These are phyloP conservation scores for Thripadectes ignobilis DNA, from an alignment of 2,797 vertebrate species.

Conservation along the genomic window DNA sequence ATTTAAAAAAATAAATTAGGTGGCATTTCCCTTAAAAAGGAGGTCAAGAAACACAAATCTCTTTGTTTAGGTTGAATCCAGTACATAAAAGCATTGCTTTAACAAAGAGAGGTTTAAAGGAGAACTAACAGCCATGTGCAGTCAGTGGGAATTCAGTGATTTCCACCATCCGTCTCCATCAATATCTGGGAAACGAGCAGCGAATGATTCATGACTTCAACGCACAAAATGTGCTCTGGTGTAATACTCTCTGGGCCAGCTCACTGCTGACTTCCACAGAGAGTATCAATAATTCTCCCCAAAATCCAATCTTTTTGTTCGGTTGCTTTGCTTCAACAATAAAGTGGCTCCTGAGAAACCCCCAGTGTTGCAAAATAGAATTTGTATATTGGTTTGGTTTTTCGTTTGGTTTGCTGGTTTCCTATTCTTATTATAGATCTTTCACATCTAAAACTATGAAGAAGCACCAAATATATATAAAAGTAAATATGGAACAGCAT, in stretches of 20 bases:
- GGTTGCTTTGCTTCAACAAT: background rate
- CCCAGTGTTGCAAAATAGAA: background rate
- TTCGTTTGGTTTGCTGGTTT: background rate
- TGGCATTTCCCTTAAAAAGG: background rate
- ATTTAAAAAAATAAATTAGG: background rate
- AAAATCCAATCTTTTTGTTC: background rate
- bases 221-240: background rate
- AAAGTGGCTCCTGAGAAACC: background rate
- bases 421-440: background rate
- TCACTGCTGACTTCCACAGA: rapidly evolving
- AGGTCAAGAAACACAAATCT: background rate
- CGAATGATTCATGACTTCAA: background rate
- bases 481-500: background rate
- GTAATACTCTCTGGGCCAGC: background rate
- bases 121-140: background rate
- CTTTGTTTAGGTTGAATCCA: background rate
- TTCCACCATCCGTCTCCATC: background rate
- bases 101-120: background rate
- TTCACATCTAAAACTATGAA: background rate
- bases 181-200: background rate
- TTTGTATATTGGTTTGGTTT: background rate
- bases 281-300: background rate
- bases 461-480: background rate
- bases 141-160: background rate
- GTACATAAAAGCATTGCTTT: background rate